Base-by-base conservation (phyloP, 2,113 vertebrate genomes). In the Ptyas mucosa region DNA sequence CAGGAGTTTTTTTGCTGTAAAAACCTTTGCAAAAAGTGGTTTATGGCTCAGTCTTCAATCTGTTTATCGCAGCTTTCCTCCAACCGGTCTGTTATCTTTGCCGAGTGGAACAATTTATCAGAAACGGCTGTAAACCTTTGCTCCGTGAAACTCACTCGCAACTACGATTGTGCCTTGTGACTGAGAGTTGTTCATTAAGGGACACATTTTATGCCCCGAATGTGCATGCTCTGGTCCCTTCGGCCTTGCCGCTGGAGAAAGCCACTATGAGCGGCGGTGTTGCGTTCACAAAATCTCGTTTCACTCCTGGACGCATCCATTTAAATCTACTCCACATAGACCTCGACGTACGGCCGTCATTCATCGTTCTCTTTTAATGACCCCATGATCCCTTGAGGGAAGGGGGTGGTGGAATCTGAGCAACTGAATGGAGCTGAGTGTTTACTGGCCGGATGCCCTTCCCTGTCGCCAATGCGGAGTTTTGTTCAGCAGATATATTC, bases 11-110 rank as follows among this genome's bases (percentile, higher is more conserved):
- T 58, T 94, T 46, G 8, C 5, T 11, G 34, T 29, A n/a, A 92
- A 58, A 57, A 43, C 29, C 57, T 0, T 81, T 93, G 61, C 26
- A 93, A 95, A 95, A 95, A 94, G 91, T n/a, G 0, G 34, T 91
- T 8, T 93, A 87, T 15, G 53, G 10, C 43, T 43, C 29, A 85
- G 52, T 58, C 29, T 93, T 34, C 12, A 94, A 26, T 15, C 23
- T 91, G 20, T 49, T 11, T 26, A 93, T 34, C 15, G 39, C 34
- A 18, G 53, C 0, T 21, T 54, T 91, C 23, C 89, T 91, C 51
- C 69, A 34, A 52, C 93, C 18, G 9, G 34, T 81, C 39, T 91
- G 39, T 85, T 92, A 64, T 58, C 34, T 23, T 94, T 93, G 90
- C 7, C 86, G 21, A 90, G 1, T 57, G 54, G 85, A 92, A 88